Evolutionary conservation across 2,888 invertebrate species (phyloP).

Genomic region (Lithosia quadra): DNA sequence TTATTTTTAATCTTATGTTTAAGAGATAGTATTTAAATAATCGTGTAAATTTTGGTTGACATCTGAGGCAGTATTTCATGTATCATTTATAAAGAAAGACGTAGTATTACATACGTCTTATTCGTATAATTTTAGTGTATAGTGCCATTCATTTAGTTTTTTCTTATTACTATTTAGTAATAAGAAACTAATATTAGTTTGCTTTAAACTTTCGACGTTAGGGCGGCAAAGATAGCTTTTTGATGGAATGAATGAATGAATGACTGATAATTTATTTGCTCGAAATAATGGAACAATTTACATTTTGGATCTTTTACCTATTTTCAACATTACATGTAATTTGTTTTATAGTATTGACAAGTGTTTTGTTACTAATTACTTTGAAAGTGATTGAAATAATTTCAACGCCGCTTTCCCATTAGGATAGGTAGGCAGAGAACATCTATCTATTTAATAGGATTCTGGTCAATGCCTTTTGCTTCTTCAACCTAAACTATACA

Average conservation of each 20-base stretch:
- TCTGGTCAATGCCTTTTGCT: neutral
- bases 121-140: conserved; percentile 54
- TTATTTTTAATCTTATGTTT: conserved; percentile 26
- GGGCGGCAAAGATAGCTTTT: neutral
- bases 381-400: neutral
- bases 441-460: neutral
- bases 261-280: no score
- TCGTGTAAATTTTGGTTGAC: conserved; percentile 77
- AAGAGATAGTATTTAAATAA: conserved; percentile 34
- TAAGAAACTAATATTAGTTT: no score
- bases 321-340: no score
- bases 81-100: conserved; percentile 56
- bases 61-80: conserved; percentile 85
- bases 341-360: no score
- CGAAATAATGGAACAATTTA: no score
- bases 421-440: neutral
- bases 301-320: no score
- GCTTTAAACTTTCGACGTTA: conserved; percentile 28
- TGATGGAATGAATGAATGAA: no score
- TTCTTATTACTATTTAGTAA: conserved; percentile 27
- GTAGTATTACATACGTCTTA: conserved; percentile 52
- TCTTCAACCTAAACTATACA: neutral
- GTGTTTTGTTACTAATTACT: neutral
- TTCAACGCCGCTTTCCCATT: neutral
- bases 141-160: conserved; percentile 67